Evolutionary conservation across 2,797 vertebrate genomes (phyloP), one percentile per base, ranked within the genome.

Genomic region (Chelon auratus): DNA sequence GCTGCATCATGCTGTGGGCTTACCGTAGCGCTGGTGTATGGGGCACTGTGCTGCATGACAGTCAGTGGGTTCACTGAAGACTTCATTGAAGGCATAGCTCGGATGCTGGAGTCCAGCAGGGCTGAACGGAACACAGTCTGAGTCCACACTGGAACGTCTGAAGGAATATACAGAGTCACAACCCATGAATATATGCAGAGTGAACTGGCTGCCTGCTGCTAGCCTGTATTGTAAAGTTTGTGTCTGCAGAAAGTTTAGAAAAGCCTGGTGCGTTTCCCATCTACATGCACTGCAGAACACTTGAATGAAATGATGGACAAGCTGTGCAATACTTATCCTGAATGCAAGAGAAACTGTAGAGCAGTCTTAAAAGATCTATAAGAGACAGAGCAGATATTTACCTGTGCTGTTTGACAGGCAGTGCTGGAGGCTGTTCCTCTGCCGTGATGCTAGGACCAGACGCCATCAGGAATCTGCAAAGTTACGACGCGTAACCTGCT

Each of bases 381-480:
- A 20, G n/a, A 33, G n/a, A 15, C 15, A 30, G 42, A 48, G 6
- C 10, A 3, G 42, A 15, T 22, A 6, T 17, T 53, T 33, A 95
- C 94, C 93, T 91, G 84, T 78, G 92, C 68, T 91, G 91, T 89
- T 95, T 95, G 66, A 84, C 77, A 39, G 94, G 94, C 79, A 95
- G 84, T 2, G 69, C 89, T 10, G 94, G 94, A 14, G 93, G 91
- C 10, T 54, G 63, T 11, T 58, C 63, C 18, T 86, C 81, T 3
- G 1, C 68, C 61, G 62, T 65, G 73, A 58, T 61, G 43, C 24
- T 37, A 47, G 68, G 39, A 64, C 22, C 54, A 17, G 70, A 80
- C 45, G 89, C 91, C 90, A 91, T 91, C 53, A 54, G 68, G 66
- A 57, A 39, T 39, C 20, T 15, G 5, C 20, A 43, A 72, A 62